Evolutionary conservation across 2,888 invertebrate species (phyloP).

Genomic region (Dicycla oo): DNA sequence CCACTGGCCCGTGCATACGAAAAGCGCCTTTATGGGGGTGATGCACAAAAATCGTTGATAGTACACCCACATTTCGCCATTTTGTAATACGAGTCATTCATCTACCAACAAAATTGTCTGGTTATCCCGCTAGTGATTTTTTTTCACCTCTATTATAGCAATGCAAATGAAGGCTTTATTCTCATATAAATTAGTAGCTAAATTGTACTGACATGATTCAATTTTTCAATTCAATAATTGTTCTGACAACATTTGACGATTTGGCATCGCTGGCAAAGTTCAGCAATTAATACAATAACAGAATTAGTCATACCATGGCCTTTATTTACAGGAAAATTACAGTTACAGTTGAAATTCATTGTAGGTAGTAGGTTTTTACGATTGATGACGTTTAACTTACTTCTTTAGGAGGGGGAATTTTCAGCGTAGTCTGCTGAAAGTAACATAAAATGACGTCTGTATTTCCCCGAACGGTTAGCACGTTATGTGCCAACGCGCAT

Average conservation of each 20-base stretch:
- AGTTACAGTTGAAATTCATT: neutral
- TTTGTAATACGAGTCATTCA: neutral
- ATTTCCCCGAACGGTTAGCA: neutral
- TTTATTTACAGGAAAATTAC: constrained; percentile 29
- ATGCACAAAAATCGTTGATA: too few relatives aligned
- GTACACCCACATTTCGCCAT: neutral
- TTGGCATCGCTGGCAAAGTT: neutral
- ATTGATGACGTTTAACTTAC: constrained; percentile 4
- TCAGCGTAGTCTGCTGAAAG: neutral
- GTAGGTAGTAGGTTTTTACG: neutral
- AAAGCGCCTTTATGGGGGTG: too few relatives aligned
- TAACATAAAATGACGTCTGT: neutral
- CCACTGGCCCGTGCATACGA: too few relatives aligned
- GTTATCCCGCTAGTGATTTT: too few relatives aligned
- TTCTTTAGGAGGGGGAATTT: constrained; percentile 18
- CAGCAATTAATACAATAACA: neutral
- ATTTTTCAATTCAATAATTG: neutral
- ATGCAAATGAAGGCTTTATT: neutral
- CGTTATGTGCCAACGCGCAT: too few relatives aligned
- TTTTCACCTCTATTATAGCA: neutral
- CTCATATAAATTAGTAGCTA: neutral
- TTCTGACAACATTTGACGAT: neutral
- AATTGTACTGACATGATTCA: neutral
- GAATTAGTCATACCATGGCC: neutral
- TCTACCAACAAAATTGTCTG: neutral